Base-by-base conservation (phyloP, 2,113 vertebrate species). In the Salvelinus namaycush region DNA sequence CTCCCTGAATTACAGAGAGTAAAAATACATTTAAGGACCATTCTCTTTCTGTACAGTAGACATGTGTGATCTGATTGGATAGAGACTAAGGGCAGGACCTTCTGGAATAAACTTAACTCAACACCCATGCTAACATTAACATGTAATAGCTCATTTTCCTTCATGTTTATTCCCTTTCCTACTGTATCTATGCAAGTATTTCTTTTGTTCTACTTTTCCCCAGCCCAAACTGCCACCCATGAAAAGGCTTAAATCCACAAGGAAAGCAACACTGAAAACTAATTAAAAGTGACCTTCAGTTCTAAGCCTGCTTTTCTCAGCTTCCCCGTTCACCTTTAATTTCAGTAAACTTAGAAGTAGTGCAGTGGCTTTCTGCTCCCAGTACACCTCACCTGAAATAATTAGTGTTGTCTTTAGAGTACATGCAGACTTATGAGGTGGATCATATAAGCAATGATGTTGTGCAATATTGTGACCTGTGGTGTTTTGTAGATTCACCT, bases 231-330 rank as follows among this genome's bases (percentile, higher is more conserved):
- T 6, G 24, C 27, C 29, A 7, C 20, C 59, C 12, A 14, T 27
- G 24, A 27, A 67, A 20, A 44, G 72, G 59, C 31, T 64, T 9
- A 64, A 39, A 20, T 34, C 51, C 71, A 20, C 18, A 26, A 73
- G 34, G 6, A 34, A 60, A 34, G 54, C 27, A 73, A 57, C 16
- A n/a, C 27, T 34, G 27, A 34, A 60, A 73, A 24, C n/a, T 3
- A 51, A 70, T 70, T 70, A 70, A 70, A 70, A 54, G 54, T 73
- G 54, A 34, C 71, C 48, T 70, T 70, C 69, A 54, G 39, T 73
- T 73, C 14, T 60, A 60, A 29, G 22, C 60, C 20, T n/a, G 27
- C 51, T 60, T 31, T 73, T 60, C 71, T 39, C 39, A 24, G 44
- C 69, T 54, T 70, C 69, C 34, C 9, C n/a, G 3, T 71, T 24